phyloP scores from a whole-genome alignment of 2,797 vertebrate species.

The Enteromius argenteus region DNA sequence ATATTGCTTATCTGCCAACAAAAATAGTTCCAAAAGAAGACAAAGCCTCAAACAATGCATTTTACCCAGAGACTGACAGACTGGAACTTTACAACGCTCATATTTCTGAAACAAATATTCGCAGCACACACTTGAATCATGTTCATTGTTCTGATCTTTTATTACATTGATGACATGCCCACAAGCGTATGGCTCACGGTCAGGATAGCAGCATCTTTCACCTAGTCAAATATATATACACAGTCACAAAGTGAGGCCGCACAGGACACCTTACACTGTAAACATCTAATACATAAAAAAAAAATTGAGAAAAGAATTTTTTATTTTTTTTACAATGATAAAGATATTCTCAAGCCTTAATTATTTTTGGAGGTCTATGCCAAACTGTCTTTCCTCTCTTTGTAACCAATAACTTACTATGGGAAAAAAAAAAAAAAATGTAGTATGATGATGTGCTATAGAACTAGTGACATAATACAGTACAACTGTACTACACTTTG shows the following conservation, averaged over 20 bases:
- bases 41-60: neutral
- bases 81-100: neutral
- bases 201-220: conserved; percentile 83
- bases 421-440: conserved; percentile 4
- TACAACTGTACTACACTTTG: conserved; percentile 38
- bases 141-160: conserved; percentile 54
- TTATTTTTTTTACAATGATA: no score
- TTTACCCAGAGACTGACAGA: neutral
- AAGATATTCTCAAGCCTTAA: conserved; percentile 26
- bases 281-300: conserved; percentile 78
- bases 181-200: conserved; percentile 68
- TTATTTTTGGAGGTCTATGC: conserved; percentile 31
- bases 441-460: conserved; percentile 25
- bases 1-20: neutral
- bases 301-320: no score
- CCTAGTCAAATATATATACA: conserved; percentile 83
- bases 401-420: conserved; percentile 40
- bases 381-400: neutral
- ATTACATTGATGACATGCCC: conserved; percentile 60
- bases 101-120: neutral
- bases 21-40: neutral
- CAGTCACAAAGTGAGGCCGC: conserved; percentile 78
- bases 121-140: neutral
- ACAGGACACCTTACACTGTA: conserved; percentile 82
- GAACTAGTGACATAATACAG: conserved; percentile 29